Evolutionary conservation across 2,888 invertebrate genomes (phyloP), one percentile per base, ranked within the genome.

Genomic region (Diplazon laetatorius): DNA sequence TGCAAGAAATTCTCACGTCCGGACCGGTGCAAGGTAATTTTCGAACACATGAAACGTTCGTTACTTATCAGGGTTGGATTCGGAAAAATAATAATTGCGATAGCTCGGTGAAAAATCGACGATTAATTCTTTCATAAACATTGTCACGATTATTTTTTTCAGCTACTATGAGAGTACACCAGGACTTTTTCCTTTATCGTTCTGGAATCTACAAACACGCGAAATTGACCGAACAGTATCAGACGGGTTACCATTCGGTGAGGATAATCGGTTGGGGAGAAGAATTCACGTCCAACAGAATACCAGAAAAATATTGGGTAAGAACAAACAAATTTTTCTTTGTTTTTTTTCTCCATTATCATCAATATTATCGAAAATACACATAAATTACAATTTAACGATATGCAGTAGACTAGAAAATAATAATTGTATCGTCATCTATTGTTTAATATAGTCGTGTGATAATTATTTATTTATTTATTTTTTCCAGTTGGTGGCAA

Each of bases 181-280:
- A 96, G 84, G 98, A 99, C 91, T 97, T 99, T 93, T 99, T 97
- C 93, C 93, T 95, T 85, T 99, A 99, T 92, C 93, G 93, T 70
- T 93, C 94, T 46, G 98, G 98, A 3, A 93, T 99, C 68, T 99
- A 99, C 91, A 93, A 92, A 2, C 95, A 94, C 83, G 92, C 94
- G 1, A 92, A 91, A 0, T 92, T 93, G 81, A 91, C 92, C 8
- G 91, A 93, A 62, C 44, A 44, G 2, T 77, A 86, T 69, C 91
- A 93, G 72, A 93, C 93, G 57, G 96, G 96, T 0, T 96, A 96
- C 85, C 98, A 98, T 91, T 97, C 98, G 35, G 97, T 99, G 10
- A 94, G 97, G 86, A 94, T 99, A 79, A 91, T 98, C 1, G 98
- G 99, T 18, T 98, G 98, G 98, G 98, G 98, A 6, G 96, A 96